phyloP scores from a whole-genome alignment of 2,797 vertebrate genomes.

The Enteromius anoplus region DNA sequence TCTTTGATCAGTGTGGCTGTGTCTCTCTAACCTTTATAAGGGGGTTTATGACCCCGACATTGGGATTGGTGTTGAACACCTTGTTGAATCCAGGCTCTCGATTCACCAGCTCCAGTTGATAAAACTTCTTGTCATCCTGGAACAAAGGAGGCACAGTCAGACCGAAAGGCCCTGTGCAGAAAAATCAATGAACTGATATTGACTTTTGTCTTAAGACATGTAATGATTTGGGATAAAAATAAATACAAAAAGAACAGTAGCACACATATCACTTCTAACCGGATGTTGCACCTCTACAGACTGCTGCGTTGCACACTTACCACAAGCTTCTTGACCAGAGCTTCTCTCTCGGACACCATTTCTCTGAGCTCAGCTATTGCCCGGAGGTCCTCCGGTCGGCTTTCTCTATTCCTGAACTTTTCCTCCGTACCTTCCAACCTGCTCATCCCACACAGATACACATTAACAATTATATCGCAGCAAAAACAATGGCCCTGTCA shows the following conservation, averaged over 20 bases:
- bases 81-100: slow-evolving; percentile 98
- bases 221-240: slow-evolving; percentile 21
- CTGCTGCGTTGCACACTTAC: slow-evolving; percentile 76
- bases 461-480: background rate
- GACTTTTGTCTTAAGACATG: slow-evolving; percentile 11
- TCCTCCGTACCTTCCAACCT: slow-evolving; percentile 98
- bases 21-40: slow-evolving; percentile 80
- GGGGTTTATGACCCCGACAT: slow-evolving; percentile 96
- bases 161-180: background rate
- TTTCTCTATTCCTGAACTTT: slow-evolving; percentile 92
- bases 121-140: slow-evolving; percentile 99
- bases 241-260: background rate
- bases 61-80: slow-evolving; percentile 96
- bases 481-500: background rate
- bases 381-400: slow-evolving; percentile 92
- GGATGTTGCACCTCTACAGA: background rate
- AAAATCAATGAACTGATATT: slow-evolving; percentile 31
- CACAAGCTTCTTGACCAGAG: slow-evolving; percentile 96
- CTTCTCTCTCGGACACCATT: slow-evolving; percentile 92
- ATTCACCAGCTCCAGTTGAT: slow-evolving; percentile 97
- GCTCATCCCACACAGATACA: slow-evolving; percentile 17
- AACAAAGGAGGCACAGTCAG: slow-evolving; percentile 42
- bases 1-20: slow-evolving; percentile 29
- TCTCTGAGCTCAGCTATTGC: slow-evolving; percentile 93
- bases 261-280: background rate